Evolutionary conservation across 2,888 invertebrate species (phyloP).

Genomic region (Mimumesa dahlbomi): DNA sequence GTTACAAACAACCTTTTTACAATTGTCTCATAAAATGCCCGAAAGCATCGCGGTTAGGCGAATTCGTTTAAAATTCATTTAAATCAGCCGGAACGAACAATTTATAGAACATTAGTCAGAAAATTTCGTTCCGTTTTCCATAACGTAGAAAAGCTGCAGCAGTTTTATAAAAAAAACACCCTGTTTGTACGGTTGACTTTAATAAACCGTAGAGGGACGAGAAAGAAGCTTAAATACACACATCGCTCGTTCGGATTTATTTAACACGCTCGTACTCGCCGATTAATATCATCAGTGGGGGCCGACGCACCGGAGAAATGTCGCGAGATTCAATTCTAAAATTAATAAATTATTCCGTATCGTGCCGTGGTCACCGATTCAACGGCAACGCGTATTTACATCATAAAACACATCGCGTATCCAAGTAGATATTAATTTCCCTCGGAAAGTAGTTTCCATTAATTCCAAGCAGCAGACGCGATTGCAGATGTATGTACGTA

Average conservation of each 20-base stretch:
- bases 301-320: slow-evolving; percentile 31
- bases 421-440: slow-evolving; percentile 40
- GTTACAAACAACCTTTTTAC: too few relatives aligned
- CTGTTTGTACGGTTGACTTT: too few relatives aligned
- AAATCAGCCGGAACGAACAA: too few relatives aligned
- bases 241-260: neutral
- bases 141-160: too few relatives aligned
- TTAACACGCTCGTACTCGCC: slow-evolving; percentile 2
- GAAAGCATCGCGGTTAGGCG: too few relatives aligned
- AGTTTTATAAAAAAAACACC: too few relatives aligned
- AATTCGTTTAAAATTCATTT: too few relatives aligned
- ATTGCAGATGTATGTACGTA: slow-evolving; percentile 23
- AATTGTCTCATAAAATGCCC: too few relatives aligned
- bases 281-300: slow-evolving; percentile 28
- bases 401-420: slow-evolving; percentile 30
- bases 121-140: too few relatives aligned
- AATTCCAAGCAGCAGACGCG: slow-evolving; percentile 35
- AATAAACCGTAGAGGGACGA: too few relatives aligned
- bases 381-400: slow-evolving; percentile 30
- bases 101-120: too few relatives aligned
- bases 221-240: too few relatives aligned
- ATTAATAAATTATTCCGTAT: slow-evolving; percentile 34
- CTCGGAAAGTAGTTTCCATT: slow-evolving; percentile 40
- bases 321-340: slow-evolving; percentile 31
- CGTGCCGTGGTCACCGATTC: slow-evolving; percentile 25